A percentile compares a stretch with the other conserved stretches of the same genome.
Conservation (phyloP, 2,888 invertebrate species). For the Octonoba sinensis region DNA sequence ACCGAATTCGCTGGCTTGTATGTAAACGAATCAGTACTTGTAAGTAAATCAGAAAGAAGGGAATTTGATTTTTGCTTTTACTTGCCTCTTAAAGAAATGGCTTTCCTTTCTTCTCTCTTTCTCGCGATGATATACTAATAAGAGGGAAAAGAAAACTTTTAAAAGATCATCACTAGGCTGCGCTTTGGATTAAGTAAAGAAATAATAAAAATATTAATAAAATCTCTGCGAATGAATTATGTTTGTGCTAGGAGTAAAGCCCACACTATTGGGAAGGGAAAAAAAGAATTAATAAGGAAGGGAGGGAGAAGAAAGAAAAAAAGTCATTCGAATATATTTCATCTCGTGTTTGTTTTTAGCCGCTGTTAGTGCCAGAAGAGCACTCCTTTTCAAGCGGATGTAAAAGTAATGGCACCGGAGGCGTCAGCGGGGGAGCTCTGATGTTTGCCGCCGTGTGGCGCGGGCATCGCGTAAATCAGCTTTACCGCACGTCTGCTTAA, state of each 20-base stretch:
- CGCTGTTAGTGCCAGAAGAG: slow-evolving; percentile 45
- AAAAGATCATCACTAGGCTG: slow-evolving; percentile 4
- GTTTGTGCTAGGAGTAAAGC: slow-evolving; percentile 3
- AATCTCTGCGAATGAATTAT: slow-evolving; percentile 24
- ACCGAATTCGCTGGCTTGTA: no score
- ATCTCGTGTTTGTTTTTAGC: slow-evolving; percentile 53
- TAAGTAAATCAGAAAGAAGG: no score
- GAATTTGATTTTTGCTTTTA: no score
- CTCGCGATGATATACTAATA: slow-evolving; percentile 1
- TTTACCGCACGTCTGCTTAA: slow-evolving; percentile 40
- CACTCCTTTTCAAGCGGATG: slow-evolving; percentile 45
- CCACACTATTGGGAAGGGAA: background rate
- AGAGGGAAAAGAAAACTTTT: background rate
- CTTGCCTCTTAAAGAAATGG: background rate
- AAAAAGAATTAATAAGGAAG: background rate
- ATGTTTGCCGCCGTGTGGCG: slow-evolving; percentile 61
- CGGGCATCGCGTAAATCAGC: slow-evolving; percentile 53
- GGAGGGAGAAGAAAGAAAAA: background rate
- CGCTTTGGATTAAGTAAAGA: slow-evolving; percentile 22
- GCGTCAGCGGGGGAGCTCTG: slow-evolving; percentile 43
- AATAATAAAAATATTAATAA: slow-evolving; percentile 13
- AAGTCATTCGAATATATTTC: slow-evolving; percentile 23
- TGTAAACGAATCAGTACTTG: no score
- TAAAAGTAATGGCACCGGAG: slow-evolving; percentile 40
- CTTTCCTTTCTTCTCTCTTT: background rate